Percentiles rank a stretch among this genome's conserved stretches.
Evolutionary conservation across 2,888 invertebrate genomes (phyloP).

Genomic region (Sepiola atlantica): DNA sequence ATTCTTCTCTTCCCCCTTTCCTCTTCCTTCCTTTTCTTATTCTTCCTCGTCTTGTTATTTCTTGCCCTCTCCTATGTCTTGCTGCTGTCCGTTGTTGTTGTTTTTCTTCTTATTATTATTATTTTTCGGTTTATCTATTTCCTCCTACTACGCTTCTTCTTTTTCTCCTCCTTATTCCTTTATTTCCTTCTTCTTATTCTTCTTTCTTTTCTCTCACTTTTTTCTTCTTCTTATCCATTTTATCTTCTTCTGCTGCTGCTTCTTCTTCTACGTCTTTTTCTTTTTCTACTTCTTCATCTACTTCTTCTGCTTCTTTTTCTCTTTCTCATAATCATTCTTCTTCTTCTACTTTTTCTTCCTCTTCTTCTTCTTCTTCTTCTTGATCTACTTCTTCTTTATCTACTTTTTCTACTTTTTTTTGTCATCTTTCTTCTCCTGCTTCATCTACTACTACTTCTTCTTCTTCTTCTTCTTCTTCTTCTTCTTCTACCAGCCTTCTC

Average conservation of each 20-base stretch:
- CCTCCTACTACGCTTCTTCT: background rate
- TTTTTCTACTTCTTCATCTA: background rate
- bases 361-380: background rate
- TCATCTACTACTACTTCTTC: background rate
- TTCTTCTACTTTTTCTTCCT: background rate
- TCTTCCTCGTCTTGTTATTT: too few species aligned
- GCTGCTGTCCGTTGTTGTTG: too few species aligned
- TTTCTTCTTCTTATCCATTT: background rate
- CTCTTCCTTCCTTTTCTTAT: background rate
- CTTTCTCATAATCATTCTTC: too few species aligned
- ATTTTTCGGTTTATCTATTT: background rate
- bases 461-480: background rate
- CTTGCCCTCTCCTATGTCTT: too few species aligned
- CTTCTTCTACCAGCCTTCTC: background rate
- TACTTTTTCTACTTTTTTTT: background rate
- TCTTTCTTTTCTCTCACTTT: background rate
- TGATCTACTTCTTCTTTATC: background rate
- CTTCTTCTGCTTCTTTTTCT: background rate
- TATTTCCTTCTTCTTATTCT: background rate
- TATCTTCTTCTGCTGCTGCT: background rate
- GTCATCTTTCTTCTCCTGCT: background rate
- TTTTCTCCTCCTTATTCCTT: background rate
- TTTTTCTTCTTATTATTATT: background rate
- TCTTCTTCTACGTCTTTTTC: background rate
- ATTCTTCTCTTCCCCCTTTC: background rate